phyloP scores from a whole-genome alignment of 2,888 invertebrate species.

The Acanthosoma haemorrhoidale region DNA sequence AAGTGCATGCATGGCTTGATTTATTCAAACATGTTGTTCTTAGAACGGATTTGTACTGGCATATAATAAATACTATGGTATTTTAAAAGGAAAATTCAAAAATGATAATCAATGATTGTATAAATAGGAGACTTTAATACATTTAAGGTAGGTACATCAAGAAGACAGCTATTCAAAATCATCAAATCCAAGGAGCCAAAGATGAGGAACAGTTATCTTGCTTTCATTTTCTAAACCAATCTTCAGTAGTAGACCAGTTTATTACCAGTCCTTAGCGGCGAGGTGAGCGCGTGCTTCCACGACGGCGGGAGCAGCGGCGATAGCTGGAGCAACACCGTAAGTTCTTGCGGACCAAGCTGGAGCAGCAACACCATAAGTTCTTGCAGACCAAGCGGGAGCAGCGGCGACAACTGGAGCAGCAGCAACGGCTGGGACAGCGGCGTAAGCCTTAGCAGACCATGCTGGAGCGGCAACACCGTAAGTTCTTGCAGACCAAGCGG shows the following conservation, averaged over 20 bases:
- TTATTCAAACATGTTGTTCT: too few relatives aligned
- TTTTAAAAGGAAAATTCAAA: background rate
- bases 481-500: constrained; percentile 36
- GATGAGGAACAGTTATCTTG: background rate
- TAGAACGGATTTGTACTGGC: too few relatives aligned
- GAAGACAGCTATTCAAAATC: background rate
- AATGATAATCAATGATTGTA: background rate
- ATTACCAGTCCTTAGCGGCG: background rate
- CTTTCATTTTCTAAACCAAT: background rate
- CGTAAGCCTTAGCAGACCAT: constrained; percentile 42
- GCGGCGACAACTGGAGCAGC: constrained; percentile 38
- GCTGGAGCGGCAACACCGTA: constrained; percentile 40
- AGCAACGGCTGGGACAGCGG: constrained; percentile 42
- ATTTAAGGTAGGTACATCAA: background rate
- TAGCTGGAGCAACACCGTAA: background rate
- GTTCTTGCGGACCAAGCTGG: background rate
- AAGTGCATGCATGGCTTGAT: too few relatives aligned
- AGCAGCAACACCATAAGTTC: background rate
- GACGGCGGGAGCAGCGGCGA: background rate
- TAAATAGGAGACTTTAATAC: constrained; percentile 25
- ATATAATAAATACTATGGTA: background rate
- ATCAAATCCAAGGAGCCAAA: background rate
- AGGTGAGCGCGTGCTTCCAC: background rate
- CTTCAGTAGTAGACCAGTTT: background rate
- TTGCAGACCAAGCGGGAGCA: constrained; percentile 13